phyloP scores from a whole-genome alignment of 2,797 vertebrate species.

The Halcyon badia region DNA sequence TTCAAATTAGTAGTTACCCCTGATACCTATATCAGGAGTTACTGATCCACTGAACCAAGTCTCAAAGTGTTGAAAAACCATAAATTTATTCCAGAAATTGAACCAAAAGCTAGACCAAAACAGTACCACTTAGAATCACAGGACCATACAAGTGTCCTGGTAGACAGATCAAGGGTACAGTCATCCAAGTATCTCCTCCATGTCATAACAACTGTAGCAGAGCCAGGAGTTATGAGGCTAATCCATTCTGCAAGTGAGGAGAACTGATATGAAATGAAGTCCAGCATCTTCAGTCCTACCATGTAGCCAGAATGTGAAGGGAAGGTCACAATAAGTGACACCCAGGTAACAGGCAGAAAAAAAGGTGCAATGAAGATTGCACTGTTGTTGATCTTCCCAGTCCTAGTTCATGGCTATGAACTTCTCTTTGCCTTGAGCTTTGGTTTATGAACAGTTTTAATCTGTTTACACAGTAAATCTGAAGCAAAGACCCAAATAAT shows the following conservation, averaged over 20 bases:
- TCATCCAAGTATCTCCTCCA: fast-evolving
- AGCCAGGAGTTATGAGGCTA: neutral
- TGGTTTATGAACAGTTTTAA: neutral
- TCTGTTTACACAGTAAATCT: neutral
- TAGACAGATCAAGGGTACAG: neutral
- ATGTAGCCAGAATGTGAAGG: neutral
- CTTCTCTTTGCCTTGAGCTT: neutral
- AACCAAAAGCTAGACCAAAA: neutral
- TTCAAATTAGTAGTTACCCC: neutral
- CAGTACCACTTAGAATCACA: neutral
- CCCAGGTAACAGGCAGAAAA: neutral
- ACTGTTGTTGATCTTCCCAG: neutral
- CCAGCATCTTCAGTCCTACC: neutral
- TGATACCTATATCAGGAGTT: neutral
- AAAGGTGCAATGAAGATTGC: neutral
- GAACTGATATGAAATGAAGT: neutral
- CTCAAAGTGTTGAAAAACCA: neutral
- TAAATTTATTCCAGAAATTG: neutral
- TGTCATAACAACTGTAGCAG: neutral
- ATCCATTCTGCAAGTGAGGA: neutral
- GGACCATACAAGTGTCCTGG: neutral
- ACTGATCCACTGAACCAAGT: neutral
- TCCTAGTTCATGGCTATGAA: neutral
- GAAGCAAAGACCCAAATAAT: neutral
- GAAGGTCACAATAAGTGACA: neutral